These are phyloP conservation scores for Drosophila rubida DNA, from an alignment of 2,888 invertebrate genomes.

Conservation along the genomic window DNA sequence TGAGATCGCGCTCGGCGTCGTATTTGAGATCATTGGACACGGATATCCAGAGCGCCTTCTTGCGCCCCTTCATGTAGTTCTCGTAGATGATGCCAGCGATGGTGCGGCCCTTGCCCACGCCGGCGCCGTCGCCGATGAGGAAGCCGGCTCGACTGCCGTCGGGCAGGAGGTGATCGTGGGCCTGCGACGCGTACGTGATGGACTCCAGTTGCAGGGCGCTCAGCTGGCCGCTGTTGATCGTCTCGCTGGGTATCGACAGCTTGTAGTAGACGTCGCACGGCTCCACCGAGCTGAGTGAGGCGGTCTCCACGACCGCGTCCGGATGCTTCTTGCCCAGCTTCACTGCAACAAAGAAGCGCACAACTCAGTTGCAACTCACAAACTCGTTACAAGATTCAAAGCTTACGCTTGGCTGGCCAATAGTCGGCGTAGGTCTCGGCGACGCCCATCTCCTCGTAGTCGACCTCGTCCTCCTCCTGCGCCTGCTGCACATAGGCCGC, in stretches of 20 bases:
- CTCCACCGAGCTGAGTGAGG: conserved; percentile 97
- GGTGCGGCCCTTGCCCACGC: conserved; percentile 98
- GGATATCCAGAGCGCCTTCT: conserved; percentile 99
- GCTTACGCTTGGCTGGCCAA: conserved; percentile 96
- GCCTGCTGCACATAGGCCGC: conserved; percentile 82
- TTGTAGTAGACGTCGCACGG: conserved; percentile 97
- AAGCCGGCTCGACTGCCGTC: conserved; percentile 97
- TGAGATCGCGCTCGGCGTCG: conserved; percentile 97
- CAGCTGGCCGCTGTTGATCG: conserved; percentile 93
- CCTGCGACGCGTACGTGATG: conserved; percentile 98
- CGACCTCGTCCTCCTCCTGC: conserved; percentile 91
- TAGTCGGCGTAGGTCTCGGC: conserved; percentile 99
- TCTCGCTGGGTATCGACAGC: conserved; percentile 92
- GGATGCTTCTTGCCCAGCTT: conserved; percentile 98
- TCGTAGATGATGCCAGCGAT: conserved; percentile 99
- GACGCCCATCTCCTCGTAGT: conserved; percentile 98
- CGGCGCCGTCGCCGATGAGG: conserved; percentile 98
- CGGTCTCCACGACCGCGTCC: conserved; percentile 99
- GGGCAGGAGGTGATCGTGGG: conserved; percentile 95
- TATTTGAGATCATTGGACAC: conserved; percentile 99
- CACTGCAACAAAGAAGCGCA: conserved; percentile 86
- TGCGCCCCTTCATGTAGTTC: conserved; percentile 96
- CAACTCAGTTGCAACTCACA: neutral
- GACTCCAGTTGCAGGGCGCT: conserved; percentile 99
- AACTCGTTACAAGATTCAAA: too few relatives aligned